These are phyloP conservation scores for Hyposmocoma kahamanoa DNA, from an alignment of 1,140 invertebrate species.

Conservation along the genomic window DNA sequence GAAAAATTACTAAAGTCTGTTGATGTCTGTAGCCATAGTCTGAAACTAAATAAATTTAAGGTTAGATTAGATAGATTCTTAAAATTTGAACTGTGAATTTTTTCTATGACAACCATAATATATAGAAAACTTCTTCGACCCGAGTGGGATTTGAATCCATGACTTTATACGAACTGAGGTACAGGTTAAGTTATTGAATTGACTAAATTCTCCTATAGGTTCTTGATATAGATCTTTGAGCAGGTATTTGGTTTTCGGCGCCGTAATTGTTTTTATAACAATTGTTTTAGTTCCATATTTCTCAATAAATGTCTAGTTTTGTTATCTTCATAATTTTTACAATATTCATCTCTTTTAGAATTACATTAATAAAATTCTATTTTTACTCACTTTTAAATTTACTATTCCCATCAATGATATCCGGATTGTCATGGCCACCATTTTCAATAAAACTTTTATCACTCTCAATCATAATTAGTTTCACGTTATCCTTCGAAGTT, in stretches of 20 bases:
- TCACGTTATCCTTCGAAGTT: not conserved
- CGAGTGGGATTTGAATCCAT: not conserved
- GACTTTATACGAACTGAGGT: not conserved
- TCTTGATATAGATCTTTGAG: not conserved
- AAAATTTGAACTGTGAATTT: not conserved
- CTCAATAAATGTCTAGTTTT: not conserved
- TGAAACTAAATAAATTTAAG: conserved; percentile 21
- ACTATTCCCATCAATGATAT: not conserved
- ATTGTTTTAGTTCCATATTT: not conserved
- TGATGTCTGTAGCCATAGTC: conserved; percentile 74
- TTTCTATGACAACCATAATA: too few relatives aligned
- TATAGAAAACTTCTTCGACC: not conserved
- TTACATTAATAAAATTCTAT: not conserved
- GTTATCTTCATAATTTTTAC: not conserved
- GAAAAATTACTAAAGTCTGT: conserved; percentile 78
- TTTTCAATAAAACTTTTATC: not conserved
- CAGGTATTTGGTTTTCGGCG: not conserved
- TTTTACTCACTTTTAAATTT: conserved; percentile 20
- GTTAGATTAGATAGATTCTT: conserved; percentile 1
- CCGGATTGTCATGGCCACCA: not conserved
- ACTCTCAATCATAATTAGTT: not conserved
- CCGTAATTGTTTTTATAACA: not conserved
- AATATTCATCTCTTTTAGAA: not conserved
- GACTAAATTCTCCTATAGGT: not conserved
- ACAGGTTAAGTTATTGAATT: not conserved